Evolutionary conservation across 1,140 invertebrate genomes (phyloP), one percentile per base, ranked within the genome.

Genomic region (Adoxophyes honmai): DNA sequence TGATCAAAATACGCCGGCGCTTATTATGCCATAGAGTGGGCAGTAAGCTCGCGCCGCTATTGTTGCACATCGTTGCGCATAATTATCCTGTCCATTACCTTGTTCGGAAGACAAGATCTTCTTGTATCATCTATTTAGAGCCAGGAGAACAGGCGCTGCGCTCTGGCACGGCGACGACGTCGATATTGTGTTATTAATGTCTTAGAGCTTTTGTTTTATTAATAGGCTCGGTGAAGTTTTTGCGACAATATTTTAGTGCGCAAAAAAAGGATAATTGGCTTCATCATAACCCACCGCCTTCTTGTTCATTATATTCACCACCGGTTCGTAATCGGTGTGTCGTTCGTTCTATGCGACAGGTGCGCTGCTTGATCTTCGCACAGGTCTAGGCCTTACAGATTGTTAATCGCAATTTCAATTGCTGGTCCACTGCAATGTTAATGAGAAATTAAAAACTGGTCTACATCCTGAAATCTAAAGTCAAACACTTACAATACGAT

Each of bases 41-140:
- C 54, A 59, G 72, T 69, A 75, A 76, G 74, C 81, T 82, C 79
- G 81, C 81, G 77, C 81, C 71, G 78, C 81, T 86, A 88, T 88
- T 86, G 85, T 88, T 84, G 80, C 81, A 84, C 75, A 78, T 81
- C 76, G 80, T 87, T 81, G 75, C 80, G 78, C 81, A 78, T 88
- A 85, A 86, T 88, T 88, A 88, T 86, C 78, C 80, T 74, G 81
- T 85, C 84, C 81, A 78, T 82, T 86, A 77, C 78, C 85, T 83
- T 86, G 82, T 86, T 79, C 78, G 74, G 76, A 71, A 64, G 75
- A 82, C 78, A 69, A 69, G 77, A 76, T 78, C 72, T 71, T 65
- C 70, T 70, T 63, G 66, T 72, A 68, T 81, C 70, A 69, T 75
- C 76, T 85, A 85, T 83, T 82, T 79, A 82, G 75, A 78, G 76